phyloP scores from a whole-genome alignment of 2,113 vertebrate genomes.

The Arvicanthis niloticus region DNA sequence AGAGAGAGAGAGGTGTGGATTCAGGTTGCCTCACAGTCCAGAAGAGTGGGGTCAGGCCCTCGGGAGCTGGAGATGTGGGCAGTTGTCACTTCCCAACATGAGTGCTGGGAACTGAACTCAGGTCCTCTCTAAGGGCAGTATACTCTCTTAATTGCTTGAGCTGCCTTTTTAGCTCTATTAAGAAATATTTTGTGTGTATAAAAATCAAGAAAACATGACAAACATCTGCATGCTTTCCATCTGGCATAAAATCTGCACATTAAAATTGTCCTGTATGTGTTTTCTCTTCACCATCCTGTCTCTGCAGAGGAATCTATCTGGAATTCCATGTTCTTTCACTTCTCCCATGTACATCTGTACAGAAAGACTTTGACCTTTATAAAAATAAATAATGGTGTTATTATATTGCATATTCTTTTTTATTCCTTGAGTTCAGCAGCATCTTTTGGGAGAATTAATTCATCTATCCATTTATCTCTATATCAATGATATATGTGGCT shows the following conservation, averaged over 20 bases:
- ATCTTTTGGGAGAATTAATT: conserved; percentile 23
- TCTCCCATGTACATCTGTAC: not conserved
- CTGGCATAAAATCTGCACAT: not conserved
- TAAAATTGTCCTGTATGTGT: not conserved
- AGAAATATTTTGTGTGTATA: not conserved
- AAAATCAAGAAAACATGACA: not conserved
- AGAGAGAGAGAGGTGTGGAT: too few relatives aligned
- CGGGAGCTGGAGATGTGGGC: not conserved
- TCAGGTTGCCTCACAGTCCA: not conserved
- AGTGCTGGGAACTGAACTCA: not conserved
- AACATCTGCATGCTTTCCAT: not conserved
- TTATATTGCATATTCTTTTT: not conserved
- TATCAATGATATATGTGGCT: not conserved
- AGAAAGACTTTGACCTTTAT: not conserved
- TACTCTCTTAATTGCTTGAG: not conserved
- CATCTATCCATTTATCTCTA: not conserved
- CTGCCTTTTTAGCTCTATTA: not conserved
- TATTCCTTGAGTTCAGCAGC: not conserved
- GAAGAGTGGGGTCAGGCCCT: not conserved
- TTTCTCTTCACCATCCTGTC: not conserved
- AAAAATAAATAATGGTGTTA: not conserved
- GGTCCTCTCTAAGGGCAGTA: too few relatives aligned
- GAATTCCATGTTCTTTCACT: not conserved
- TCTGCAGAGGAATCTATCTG: not conserved
- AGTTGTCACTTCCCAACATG: not conserved